A percentile compares a stretch with the other conserved stretches of the same genome.
phyloP scores from a whole-genome alignment of 2,113 vertebrate genomes.

The Tetrao urogallus region DNA sequence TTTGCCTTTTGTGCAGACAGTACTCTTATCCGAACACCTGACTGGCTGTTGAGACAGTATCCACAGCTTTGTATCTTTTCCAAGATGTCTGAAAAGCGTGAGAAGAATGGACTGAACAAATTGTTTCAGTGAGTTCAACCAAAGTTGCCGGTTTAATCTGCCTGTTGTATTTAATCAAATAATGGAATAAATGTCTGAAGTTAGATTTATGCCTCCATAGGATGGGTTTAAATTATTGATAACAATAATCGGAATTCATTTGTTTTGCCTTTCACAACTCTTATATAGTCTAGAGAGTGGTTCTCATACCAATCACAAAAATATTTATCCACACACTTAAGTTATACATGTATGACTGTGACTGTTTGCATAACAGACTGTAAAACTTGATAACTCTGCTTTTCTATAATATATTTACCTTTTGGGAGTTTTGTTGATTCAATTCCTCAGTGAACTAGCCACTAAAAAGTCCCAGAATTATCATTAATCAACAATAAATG shows the following conservation, averaged over 20 bases:
- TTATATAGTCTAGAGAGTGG: background rate
- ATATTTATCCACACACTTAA: background rate
- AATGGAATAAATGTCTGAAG: background rate
- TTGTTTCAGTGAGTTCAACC: background rate
- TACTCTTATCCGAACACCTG: background rate
- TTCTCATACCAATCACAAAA: background rate
- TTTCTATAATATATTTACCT: background rate
- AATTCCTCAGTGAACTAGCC: background rate
- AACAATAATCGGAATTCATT: background rate
- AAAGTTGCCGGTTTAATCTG: background rate
- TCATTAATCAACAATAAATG: background rate
- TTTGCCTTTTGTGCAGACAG: background rate
- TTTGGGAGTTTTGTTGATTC: background rate
- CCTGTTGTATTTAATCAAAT: background rate
- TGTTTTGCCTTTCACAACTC: background rate
- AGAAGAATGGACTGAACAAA: background rate
- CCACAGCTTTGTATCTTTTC: background rate
- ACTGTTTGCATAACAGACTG: background rate
- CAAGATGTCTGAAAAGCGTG: background rate
- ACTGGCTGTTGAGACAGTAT: background rate
- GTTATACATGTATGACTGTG: background rate
- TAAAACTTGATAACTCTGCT: background rate
- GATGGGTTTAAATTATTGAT: background rate
- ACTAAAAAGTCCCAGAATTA: background rate
- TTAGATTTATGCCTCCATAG: background rate